Evolutionary conservation across 35 echinoderm and acorn worm genomes (phyloP).

Genomic region (Nesometra sesokonis): DNA sequence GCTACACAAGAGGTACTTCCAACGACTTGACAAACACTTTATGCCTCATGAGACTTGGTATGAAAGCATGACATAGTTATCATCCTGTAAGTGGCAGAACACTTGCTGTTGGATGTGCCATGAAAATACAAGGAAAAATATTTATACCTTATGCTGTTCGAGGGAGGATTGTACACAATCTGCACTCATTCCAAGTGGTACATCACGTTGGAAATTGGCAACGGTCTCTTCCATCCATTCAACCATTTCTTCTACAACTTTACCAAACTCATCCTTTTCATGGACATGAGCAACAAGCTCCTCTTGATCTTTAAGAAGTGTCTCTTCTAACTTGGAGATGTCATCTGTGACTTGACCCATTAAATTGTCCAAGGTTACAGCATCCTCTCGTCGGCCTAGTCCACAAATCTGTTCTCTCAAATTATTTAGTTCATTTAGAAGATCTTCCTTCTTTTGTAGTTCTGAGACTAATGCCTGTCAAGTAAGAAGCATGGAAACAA

Average conservation of each 20-base stretch:
- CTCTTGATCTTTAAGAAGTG: neutral
- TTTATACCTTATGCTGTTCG: neutral
- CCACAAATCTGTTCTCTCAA: neutral
- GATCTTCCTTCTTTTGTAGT: neutral
- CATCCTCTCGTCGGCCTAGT: neutral
- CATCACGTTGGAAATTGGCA: neutral
- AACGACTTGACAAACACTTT: no score
- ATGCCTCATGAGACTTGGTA: no score
- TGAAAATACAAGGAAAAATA: no score
- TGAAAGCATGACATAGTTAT: no score
- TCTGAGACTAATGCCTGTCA: neutral
- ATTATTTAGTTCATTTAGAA: neutral
- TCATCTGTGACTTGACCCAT: neutral
- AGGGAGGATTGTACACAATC: neutral
- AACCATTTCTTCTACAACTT: neutral
- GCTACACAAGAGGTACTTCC: no score
- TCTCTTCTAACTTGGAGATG: neutral
- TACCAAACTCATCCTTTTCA: neutral
- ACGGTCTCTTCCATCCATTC: neutral
- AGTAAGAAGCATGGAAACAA: no score
- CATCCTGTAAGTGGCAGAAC: no score
- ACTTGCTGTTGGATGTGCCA: no score
- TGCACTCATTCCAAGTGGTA: neutral
- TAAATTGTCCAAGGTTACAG: neutral
- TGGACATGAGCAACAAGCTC: neutral